Evolutionary conservation across 2,113 vertebrate genomes (phyloP).

Genomic region (Brachyhypopomus gauderio): DNA sequence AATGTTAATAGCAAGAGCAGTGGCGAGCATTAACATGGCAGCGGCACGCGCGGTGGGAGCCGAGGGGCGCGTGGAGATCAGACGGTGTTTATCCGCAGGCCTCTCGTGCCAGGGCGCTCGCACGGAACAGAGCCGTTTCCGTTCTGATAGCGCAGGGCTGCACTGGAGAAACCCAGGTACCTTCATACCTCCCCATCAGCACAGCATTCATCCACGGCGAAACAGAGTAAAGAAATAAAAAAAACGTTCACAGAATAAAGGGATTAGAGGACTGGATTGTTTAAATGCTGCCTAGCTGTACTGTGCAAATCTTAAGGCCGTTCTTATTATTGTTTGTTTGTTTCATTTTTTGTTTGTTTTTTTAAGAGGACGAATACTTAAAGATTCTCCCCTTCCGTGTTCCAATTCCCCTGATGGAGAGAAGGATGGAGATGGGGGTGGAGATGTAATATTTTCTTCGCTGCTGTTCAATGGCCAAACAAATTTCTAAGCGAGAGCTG

Average conservation of each 20-base stretch:
- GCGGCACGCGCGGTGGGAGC: too few relatives aligned
- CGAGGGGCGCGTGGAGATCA: neutral
- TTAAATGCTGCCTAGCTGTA: neutral
- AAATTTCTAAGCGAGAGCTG: neutral
- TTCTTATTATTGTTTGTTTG: too few relatives aligned
- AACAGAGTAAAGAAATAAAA: too few relatives aligned
- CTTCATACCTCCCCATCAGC: neutral
- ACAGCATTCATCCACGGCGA: too few relatives aligned
- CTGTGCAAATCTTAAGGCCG: neutral
- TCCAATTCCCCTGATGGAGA: neutral
- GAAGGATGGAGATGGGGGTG: neutral
- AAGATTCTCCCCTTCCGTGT: neutral
- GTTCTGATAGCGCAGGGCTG: neutral
- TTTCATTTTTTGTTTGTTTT: too few relatives aligned
- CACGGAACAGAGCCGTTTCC: neutral
- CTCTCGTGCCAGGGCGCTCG: neutral
- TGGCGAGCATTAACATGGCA: too few relatives aligned
- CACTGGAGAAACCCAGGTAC: neutral
- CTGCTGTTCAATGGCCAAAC: neutral
- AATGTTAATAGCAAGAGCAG: too few relatives aligned
- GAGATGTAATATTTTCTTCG: slow-evolving; percentile 7
- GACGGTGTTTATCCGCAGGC: neutral
- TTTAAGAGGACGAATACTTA: too few relatives aligned
- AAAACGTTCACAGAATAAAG: neutral
- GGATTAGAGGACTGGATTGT: neutral